Evolutionary conservation across 2,113 vertebrate species (phyloP), one percentile per base, ranked within the genome.

Genomic region (Diglossa brunneiventris): DNA sequence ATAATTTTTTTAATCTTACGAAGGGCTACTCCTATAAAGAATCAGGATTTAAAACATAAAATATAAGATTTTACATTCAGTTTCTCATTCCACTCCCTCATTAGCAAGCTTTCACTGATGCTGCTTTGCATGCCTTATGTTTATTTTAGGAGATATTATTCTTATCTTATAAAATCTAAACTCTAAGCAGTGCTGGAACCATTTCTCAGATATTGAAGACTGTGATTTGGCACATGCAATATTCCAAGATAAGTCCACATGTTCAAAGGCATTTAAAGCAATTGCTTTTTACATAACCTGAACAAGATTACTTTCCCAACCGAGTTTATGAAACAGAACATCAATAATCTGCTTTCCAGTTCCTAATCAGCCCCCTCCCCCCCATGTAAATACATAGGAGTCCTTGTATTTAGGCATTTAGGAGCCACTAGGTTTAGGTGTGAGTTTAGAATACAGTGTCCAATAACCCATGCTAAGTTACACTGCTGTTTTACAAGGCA

Each of bases 121-220:
- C 41, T 94, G 68, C 73, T 78, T 89, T 81, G n/a, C 69, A 52
- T 63, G 56, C 31, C 42, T 61, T 83, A 73, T 55, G 47, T 69
- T 91, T 96, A 89, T 92, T 94, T 93, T 78, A 90, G 42, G 83
- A 92, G 22, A 84, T 68, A 84, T 55, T 94, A 93, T 93, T 87
- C 76, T 90, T 90, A 67, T 89, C 76, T 83, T 84, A 58, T 56
- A 64, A 93, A 94, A 74, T 18, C 52, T 85, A 87, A 93, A 92
- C 68, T 90, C 73, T 39, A 83, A 87, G 74, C 47, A 82, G 47
- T 41, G 52, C 64, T 83, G 69, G 61, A 95, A 92, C 23, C 52
- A 67, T 47, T 77, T 89, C 73, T 92, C 77, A 90, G 56, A 78
- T 94, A 94, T 6, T 61, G 68, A 93, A 90, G 50, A 59, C 79